Percentiles rank a stretch among this genome's conserved stretches.
These are phyloP conservation scores for Parambassis ranga DNA, from an alignment of 2,797 vertebrate species.

Conservation along the genomic window DNA sequence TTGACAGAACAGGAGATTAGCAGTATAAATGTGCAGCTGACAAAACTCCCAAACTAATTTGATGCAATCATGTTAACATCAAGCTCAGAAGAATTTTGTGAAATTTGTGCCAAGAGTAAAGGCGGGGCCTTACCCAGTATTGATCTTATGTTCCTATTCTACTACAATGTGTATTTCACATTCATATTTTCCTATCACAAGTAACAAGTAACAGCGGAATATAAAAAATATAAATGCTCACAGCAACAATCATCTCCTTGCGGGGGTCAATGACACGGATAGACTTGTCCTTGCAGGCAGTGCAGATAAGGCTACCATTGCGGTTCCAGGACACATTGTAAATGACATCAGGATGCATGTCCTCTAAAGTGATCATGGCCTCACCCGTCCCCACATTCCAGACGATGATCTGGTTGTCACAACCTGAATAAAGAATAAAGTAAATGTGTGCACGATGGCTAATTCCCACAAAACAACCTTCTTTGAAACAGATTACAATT, in stretches of 20 bases:
- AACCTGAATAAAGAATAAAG: constrained; percentile 74
- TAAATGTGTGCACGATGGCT: not conserved
- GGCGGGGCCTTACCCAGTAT: not conserved
- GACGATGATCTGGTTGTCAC: constrained; percentile 91
- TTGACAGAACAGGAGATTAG: not conserved
- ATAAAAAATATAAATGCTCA: constrained; percentile 65
- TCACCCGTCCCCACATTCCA: constrained; percentile 97
- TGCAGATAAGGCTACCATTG: constrained; percentile 94
- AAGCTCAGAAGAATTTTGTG: not conserved
- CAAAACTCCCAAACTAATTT: not conserved
- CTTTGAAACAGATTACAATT: not conserved
- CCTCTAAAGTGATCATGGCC: constrained; percentile 89
- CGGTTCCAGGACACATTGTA: constrained; percentile 94
- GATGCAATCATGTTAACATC: not conserved
- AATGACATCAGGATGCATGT: constrained; percentile 95
- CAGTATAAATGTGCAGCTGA: not conserved
- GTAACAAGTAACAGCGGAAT: not conserved
- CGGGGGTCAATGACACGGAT: constrained; percentile 93
- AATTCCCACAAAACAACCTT: no score
- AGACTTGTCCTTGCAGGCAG: constrained; percentile 95
- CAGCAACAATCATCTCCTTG: constrained; percentile 87
- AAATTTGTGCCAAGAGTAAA: not conserved
- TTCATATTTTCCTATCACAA: not conserved
- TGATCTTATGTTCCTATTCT: not conserved
- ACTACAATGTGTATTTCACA: no score